Base-by-base conservation (phyloP, 2,888 invertebrate genomes). In the Drosophila neotestacea region DNA sequence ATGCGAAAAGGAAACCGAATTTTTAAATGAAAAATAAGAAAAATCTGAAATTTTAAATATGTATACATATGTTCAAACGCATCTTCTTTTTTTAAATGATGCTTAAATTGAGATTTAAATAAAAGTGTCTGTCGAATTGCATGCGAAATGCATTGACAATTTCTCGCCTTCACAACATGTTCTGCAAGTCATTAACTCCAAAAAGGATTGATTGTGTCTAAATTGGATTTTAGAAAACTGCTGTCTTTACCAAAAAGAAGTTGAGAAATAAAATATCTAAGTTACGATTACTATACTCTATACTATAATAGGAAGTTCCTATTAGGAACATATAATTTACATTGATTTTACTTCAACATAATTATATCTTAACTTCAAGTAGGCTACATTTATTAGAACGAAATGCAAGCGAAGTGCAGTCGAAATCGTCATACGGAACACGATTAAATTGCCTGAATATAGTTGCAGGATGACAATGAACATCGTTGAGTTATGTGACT, bases 61-160 rank as follows among this genome's bases (percentile, higher is more conserved):
- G 28, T 6, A 47, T 41, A 52, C 48, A 34, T 36, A 63, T 10
- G 44, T 4, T 16, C 9, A 47, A 38, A 56, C 48, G 38, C 32
- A 63, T 10, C 44, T 1, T 16, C 32, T 48, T 7, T 39, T 54
- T 52, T 59, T 73, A 58, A 77, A 65, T 63, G 42, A 55, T 52
- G 46, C 44, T 60, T 54, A 59, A 75, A 75, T 61, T 75, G 58
- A 55, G 73, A 67, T 80, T 80, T 80, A 69, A 81, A 81, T 81
- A 74, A 73, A 72, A 61, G 47, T 73, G 61, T 73, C 67, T 56
- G 13, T 42, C 51, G 55, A 67, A 51, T 72, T 67, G 61, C 73
- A 42, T 56, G 41, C 32, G 30, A 39, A 72, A 55, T 60, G 50
- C 13, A 22, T 6, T 48, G 42, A 42, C 32, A 38, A 34, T 38